These are phyloP conservation scores for Anguilla pacifica DNA, from an alignment of 2,797 vertebrate genomes.

Conservation along the genomic window DNA sequence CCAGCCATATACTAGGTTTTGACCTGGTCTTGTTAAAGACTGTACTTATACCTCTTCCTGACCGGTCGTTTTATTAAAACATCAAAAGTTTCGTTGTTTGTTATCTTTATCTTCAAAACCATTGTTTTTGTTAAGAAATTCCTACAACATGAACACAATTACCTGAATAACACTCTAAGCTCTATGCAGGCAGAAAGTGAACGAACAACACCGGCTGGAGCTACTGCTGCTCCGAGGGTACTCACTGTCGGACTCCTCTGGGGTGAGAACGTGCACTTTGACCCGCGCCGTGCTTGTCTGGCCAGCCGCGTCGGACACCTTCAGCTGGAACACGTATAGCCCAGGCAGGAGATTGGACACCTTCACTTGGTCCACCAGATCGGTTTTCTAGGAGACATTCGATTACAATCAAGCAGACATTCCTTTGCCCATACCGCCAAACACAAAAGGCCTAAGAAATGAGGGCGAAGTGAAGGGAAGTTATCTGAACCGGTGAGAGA, in stretches of 20 bases:
- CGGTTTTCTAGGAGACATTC: conserved; percentile 64
- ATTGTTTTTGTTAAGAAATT: no score
- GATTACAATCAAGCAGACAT: background rate
- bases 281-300: conserved; percentile 65
- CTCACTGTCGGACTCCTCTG: conserved; percentile 76
- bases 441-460: background rate
- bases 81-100: no score
- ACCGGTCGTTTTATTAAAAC: no score
- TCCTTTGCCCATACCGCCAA: background rate
- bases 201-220: background rate
- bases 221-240: background rate
- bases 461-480: background rate
- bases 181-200: background rate
- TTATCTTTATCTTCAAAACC: no score
- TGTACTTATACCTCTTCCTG: no score
- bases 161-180: background rate
- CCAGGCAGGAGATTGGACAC: conserved; percentile 77
- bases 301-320: conserved; percentile 66
- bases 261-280: conserved; percentile 75
- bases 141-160: background rate
- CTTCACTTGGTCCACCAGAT: conserved; percentile 66
- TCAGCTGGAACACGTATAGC: conserved; percentile 78
- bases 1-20: no score
- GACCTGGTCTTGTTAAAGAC: no score
- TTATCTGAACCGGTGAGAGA: background rate